These are phyloP conservation scores for Drosophila obscura DNA, from an alignment of 1,140 invertebrate species.

Conservation along the genomic window DNA sequence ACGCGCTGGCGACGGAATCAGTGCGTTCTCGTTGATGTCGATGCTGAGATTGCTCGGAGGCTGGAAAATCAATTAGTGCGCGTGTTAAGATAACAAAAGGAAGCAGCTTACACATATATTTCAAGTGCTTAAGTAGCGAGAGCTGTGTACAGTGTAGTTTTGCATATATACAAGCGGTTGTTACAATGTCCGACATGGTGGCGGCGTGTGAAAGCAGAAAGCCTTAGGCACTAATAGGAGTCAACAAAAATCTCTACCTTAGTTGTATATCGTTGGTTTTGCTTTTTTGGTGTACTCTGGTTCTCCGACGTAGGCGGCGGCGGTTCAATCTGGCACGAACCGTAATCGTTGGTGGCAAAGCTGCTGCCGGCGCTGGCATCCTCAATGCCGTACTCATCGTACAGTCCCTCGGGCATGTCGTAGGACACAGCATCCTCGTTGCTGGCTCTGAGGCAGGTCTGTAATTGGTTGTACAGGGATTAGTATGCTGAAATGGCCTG, in stretches of 20 bases:
- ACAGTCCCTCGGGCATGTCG: slow-evolving; percentile 58
- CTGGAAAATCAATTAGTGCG: slow-evolving; percentile 61
- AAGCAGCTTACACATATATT: slow-evolving; percentile 63
- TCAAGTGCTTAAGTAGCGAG: slow-evolving; percentile 21
- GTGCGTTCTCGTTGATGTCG: slow-evolving; percentile 46
- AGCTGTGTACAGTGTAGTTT: slow-evolving; percentile 34
- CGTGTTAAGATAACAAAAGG: slow-evolving; percentile 21
- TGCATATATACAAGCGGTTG: slow-evolving; percentile 18
- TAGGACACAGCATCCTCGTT: slow-evolving; percentile 67
- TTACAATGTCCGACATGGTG: background rate
- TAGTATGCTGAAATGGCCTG: background rate
- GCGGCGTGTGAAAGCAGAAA: slow-evolving; percentile 7
- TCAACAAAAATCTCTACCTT: slow-evolving; percentile 83
- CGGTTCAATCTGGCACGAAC: slow-evolving; percentile 59
- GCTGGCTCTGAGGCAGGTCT: slow-evolving; percentile 30
- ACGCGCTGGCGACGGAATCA: slow-evolving; percentile 1
- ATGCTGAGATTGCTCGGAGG: slow-evolving; percentile 55
- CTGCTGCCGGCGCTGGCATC: slow-evolving; percentile 31
- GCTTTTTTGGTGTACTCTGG: slow-evolving; percentile 75
- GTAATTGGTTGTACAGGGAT: background rate
- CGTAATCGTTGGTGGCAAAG: slow-evolving; percentile 45
- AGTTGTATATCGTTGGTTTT: slow-evolving; percentile 70
- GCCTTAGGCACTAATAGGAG: slow-evolving; percentile 62
- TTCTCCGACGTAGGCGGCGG: slow-evolving; percentile 58
- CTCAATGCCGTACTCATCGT: slow-evolving; percentile 37